Base-by-base conservation (phyloP, 2,113 vertebrate genomes). In the Entomyzon cyanotis region DNA sequence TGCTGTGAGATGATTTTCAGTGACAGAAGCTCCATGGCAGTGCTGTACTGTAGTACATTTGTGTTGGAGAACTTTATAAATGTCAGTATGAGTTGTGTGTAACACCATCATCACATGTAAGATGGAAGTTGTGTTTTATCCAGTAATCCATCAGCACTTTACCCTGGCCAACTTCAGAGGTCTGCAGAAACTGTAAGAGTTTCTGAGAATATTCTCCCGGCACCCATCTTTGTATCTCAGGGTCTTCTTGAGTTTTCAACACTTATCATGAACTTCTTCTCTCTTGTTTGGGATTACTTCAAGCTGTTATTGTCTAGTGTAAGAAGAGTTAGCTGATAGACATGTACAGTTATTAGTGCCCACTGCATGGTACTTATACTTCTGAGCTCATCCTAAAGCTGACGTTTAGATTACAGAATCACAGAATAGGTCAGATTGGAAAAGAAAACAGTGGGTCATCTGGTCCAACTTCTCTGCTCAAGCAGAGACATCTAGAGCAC, bases 1-100 rank as follows among this genome's bases (percentile, higher is more conserved):
- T 0, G 0, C 5, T 21, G 15, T 0, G 1, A 87, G n/a, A 23
- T 52, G 20, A 8, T 35, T 12, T 47, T 82, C 33, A 10, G 21
- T 77, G 47, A 35, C 77, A 52, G 62, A 64, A 88, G n/a, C 25
- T 24, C n/a, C 33, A 5, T 25, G 15, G 31, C 30, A 23, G 30
- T 19, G 5, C 31, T 84, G 12, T 24, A 2, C 9, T 42, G 10
- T 58, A 56, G 16, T 49, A 4, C 33, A 12, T 68, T 23, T 68
- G 12, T 64, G 9, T 16, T 3, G 1, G 28, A 27, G 59, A 60
- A 12, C 20, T 71, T 86, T 1, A 4, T 64, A 62, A 63, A 46
- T 33, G n/a, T 87, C 22, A 6, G 6, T 67, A 17, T 42, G 70
- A 76, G 22, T 56, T 76, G 35, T 42, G 41, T 60, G 21, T 70